phyloP scores from a whole-genome alignment of 2,113 vertebrate genomes.

The Odobenus rosmarus region DNA sequence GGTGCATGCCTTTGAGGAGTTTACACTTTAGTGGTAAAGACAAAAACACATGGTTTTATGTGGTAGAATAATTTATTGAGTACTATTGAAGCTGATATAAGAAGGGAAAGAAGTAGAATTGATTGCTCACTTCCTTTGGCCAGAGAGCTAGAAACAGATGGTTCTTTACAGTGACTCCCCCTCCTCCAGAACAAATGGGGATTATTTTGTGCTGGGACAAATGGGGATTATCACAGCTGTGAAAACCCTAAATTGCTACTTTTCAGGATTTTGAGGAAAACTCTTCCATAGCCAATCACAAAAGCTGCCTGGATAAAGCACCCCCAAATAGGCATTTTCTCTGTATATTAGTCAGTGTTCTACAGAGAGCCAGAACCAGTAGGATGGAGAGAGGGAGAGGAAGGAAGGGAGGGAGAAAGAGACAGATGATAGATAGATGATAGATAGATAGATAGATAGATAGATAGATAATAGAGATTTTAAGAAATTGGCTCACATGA shows the following conservation, averaged over 20 bases:
- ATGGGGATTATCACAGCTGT: not conserved
- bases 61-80: not conserved
- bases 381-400: not conserved
- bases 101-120: not conserved
- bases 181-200: not conserved
- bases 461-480: not conserved
- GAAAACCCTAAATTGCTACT: not conserved
- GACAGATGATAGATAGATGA: rapidly evolving
- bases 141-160: not conserved
- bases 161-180: not conserved
- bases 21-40: not conserved
- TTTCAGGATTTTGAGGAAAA: not conserved
- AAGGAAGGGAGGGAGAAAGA: not conserved
- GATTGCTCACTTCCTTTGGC: not conserved
- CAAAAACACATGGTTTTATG: not conserved
- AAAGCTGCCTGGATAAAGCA: not conserved
- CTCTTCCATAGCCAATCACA: not conserved
- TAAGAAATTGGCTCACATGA: not conserved
- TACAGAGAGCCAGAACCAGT: not conserved
- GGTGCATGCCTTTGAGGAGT: not conserved
- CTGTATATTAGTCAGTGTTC: not conserved
- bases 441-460: not conserved
- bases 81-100: not conserved
- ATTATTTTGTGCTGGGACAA: not conserved
- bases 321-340: not conserved